A percentile compares a stretch with the other conserved stretches of the same genome.
Conservation (phyloP, 2,797 vertebrate genomes). For the Enteromius treurensis region DNA sequence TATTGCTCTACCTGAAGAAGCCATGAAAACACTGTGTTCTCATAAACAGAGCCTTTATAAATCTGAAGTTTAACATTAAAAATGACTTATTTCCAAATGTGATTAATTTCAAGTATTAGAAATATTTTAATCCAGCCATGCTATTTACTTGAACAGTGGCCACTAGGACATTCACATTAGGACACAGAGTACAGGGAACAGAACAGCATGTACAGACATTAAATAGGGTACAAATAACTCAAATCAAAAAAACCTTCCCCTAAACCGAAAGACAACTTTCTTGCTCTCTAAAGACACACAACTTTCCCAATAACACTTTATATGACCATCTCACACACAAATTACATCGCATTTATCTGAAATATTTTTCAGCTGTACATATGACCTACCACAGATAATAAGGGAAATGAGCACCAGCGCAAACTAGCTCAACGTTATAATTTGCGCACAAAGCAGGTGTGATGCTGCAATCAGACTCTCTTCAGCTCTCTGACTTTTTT, state of each 20-base stretch:
- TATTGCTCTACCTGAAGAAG: not conserved
- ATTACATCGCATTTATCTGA: not conserved
- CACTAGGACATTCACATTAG: conserved; percentile 1
- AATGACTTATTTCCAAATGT: conserved; percentile 53
- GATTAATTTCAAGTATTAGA: conserved; percentile 65
- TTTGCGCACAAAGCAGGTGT: conserved; percentile 80
- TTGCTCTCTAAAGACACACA: not conserved
- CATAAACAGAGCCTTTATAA: not conserved
- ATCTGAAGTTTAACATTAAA: conserved; percentile 57
- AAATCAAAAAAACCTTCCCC: not conserved
- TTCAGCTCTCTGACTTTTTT: conserved; percentile 60
- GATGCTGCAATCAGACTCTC: conserved; percentile 66
- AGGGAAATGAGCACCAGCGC: conserved; percentile 66
- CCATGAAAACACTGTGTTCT: not conserved
- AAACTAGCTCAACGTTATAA: conserved; percentile 72
- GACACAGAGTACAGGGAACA: not conserved
- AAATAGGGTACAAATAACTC: not conserved
- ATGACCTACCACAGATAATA: conserved; percentile 75
- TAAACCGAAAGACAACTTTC: not conserved
- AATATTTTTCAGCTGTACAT: conserved; percentile 64
- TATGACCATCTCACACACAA: not conserved
- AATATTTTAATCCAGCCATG: conserved; percentile 72
- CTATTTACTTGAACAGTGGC: conserved; percentile 51
- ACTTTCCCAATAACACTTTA: conserved; percentile 2
- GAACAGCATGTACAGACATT: conserved; percentile 17